Evolutionary conservation across 2,888 invertebrate genomes (phyloP).

Genomic region (Deroplatys truncata): DNA sequence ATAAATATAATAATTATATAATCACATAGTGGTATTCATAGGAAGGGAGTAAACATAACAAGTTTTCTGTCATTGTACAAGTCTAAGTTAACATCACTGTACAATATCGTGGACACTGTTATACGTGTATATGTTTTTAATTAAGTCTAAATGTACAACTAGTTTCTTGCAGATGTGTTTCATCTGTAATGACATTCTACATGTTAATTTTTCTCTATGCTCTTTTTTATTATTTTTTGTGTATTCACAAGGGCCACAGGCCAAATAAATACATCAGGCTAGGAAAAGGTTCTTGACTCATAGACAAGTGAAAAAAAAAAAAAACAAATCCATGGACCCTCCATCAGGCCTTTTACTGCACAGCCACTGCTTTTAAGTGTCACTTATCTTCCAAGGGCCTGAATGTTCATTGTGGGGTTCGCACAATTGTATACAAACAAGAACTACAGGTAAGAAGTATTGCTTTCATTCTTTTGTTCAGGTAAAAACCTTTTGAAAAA

Average conservation of each 20-base stretch:
- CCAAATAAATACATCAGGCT: conserved; percentile 31
- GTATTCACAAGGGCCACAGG: conserved; percentile 27
- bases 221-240: conserved; percentile 21
- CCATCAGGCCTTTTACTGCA: conserved; percentile 16
- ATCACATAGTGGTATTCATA: neutral
- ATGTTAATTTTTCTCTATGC: neutral
- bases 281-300: conserved; percentile 24
- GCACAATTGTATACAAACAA: conserved; percentile 30
- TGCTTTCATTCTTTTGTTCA: conserved; percentile 32
- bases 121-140: conserved; percentile 28
- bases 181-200: conserved; percentile 25
- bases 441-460: conserved; percentile 31
- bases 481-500: conserved; percentile 34
- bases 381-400: conserved; percentile 17
- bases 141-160: conserved; percentile 32
- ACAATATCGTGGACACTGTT: conserved; percentile 19
- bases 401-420: conserved; percentile 23
- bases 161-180: conserved; percentile 23
- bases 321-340: conserved; percentile 18
- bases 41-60: conserved; percentile 3
- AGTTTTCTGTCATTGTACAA: conserved; percentile 1
- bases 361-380: conserved; percentile 14
- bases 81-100: conserved; percentile 11
- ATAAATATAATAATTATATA: neutral
- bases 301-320: conserved; percentile 24